Conservation (phyloP, 1,140 invertebrate genomes). For the Megalonaias nervosa region DNA sequence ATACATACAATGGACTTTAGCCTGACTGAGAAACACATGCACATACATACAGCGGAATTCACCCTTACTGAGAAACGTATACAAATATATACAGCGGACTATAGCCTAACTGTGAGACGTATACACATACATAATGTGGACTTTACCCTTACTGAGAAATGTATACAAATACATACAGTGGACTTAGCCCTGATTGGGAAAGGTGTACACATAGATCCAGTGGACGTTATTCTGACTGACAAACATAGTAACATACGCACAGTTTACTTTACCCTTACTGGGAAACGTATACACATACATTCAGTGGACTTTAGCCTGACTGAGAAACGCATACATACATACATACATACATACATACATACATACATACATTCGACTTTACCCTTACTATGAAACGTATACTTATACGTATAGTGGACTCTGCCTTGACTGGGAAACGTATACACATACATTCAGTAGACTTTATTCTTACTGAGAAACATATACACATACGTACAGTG, state of each 20-base stretch:
- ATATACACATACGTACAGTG: constrained; percentile 9
- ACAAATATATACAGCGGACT: constrained; percentile 17
- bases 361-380: constrained; percentile 39
- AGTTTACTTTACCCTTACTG: too few relatives aligned
- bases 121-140: constrained; percentile 25
- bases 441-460: constrained; percentile 28
- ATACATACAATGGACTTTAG: constrained; percentile 26
- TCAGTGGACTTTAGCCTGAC: too few relatives aligned
- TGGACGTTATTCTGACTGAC: too few relatives aligned
- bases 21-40: constrained; percentile 24
- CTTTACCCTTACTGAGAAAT: constrained; percentile 18
- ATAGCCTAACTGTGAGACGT: constrained; percentile 15
- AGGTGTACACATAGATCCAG: constrained; percentile 11
- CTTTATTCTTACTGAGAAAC: constrained; percentile 26
- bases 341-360: constrained; percentile 44
- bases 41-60: constrained; percentile 27
- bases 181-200: constrained; percentile 13
- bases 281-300: too few relatives aligned
- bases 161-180: constrained; percentile 18
- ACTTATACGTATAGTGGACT: constrained; percentile 27
- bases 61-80: constrained; percentile 28
- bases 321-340: constrained; percentile 19
- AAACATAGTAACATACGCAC: too few relatives aligned
- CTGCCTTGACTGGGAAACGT: constrained; percentile 23
- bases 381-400: constrained; percentile 26